These are phyloP conservation scores for Phanerotoma sp. DNA, from an alignment of 2,888 invertebrate species.

Conservation along the genomic window DNA sequence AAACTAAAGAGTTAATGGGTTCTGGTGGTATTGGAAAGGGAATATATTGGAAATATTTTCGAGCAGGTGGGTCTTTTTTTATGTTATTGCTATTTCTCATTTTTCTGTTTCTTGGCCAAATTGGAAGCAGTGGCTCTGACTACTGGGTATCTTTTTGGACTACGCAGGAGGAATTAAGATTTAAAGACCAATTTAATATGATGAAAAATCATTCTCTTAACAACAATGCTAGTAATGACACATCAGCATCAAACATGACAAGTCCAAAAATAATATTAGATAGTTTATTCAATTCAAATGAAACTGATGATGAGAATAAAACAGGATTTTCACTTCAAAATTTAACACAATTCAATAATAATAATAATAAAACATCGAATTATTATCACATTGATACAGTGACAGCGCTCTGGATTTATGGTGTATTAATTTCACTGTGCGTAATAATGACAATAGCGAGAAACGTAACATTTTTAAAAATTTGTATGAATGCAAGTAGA, in stretches of 20 bases:
- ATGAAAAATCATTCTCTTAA: background rate
- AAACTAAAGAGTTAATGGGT: conserved; percentile 68
- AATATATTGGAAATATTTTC: conserved; percentile 71
- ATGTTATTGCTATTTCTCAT: conserved; percentile 62
- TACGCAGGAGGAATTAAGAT: conserved; percentile 53
- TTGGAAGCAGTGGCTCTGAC: conserved; percentile 70
- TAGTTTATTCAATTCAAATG: too few species aligned
- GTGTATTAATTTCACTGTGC: conserved; percentile 62
- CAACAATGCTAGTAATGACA: conserved; percentile 1
- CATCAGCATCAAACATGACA: too few species aligned
- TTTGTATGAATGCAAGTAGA: conserved; percentile 74
- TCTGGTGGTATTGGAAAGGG: conserved; percentile 66
- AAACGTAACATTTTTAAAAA: conserved; percentile 71
- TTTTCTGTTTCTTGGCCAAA: conserved; percentile 67
- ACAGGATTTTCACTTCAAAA: too few species aligned
- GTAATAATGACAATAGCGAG: conserved; percentile 66
- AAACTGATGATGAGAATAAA: too few species aligned
- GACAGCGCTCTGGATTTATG: conserved; percentile 60
- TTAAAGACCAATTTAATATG: conserved; percentile 15
- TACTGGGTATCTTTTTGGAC: conserved; percentile 78
- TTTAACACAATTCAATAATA: background rate
- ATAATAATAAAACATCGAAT: background rate
- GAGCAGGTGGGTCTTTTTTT: conserved; percentile 66
- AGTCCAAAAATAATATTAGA: too few species aligned
- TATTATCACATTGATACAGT: conserved; percentile 30